Conservation (phyloP, 2,888 invertebrate species). For the Cantharis lateralis region DNA sequence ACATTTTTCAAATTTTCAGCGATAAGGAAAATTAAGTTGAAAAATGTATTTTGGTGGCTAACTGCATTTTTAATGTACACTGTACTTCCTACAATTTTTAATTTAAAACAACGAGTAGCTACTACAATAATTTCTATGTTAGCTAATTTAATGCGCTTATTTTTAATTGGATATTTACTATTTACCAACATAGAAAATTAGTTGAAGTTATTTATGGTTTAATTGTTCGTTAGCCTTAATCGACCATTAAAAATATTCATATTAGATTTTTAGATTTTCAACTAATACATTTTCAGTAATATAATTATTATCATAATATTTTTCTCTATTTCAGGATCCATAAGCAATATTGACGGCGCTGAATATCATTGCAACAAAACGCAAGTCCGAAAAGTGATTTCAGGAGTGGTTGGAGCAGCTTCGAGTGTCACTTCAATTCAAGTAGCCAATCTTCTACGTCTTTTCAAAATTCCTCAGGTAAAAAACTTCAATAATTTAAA, state of each 20-base stretch:
- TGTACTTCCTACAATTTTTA: too few relatives aligned
- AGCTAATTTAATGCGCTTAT: too few relatives aligned
- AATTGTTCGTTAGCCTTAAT: too few relatives aligned
- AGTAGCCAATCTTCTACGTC: slow-evolving; percentile 87
- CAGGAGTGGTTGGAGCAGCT: slow-evolving; percentile 86
- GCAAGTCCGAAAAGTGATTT: slow-evolving; percentile 83
- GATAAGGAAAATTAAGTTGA: background rate
- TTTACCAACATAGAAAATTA: too few relatives aligned
- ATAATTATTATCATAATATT: background rate
- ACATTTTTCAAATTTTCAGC: background rate
- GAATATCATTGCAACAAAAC: slow-evolving; percentile 85
- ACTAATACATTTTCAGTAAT: too few relatives aligned
- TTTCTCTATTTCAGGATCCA: slow-evolving; percentile 73
- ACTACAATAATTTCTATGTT: too few relatives aligned
- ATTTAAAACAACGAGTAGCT: background rate
- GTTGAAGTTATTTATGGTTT: too few relatives aligned
- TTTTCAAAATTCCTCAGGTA: slow-evolving; percentile 87
- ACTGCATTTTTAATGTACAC: background rate
- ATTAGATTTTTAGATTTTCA: too few relatives aligned
- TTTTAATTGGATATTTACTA: too few relatives aligned
- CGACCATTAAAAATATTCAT: too few relatives aligned
- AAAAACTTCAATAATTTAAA: slow-evolving; percentile 25
- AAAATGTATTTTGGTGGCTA: background rate
- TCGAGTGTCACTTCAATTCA: slow-evolving; percentile 96
- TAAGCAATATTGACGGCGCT: slow-evolving; percentile 90